Percentiles rank a stretch among this genome's conserved stretches.
These are phyloP conservation scores for Diplogasteroides magnus DNA, from an alignment of 1,140 invertebrate species.

Conservation along the genomic window DNA sequence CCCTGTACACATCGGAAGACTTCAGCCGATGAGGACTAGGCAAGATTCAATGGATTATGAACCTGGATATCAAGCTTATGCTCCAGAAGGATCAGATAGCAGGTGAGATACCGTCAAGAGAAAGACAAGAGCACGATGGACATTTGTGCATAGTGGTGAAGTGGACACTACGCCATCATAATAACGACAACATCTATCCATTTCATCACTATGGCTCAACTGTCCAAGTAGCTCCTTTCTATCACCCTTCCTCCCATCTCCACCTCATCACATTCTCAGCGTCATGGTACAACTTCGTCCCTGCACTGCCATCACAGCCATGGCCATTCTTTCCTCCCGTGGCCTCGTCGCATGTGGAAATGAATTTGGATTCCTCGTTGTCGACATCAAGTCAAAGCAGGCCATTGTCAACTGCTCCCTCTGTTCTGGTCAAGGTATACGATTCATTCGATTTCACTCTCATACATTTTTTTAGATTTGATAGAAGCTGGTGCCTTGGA, in stretches of 20 bases:
- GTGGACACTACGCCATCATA: too few species aligned
- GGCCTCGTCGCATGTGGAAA: slow-evolving; percentile 1
- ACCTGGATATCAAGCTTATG: slow-evolving; percentile 4
- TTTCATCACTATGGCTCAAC: too few species aligned
- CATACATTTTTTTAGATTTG: slow-evolving; percentile 7
- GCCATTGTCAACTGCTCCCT: background rate
- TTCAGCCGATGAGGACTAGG: background rate
- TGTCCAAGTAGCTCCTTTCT: background rate
- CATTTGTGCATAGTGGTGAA: too few species aligned
- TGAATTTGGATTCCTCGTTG: slow-evolving; percentile 11
- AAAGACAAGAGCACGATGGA: too few species aligned
- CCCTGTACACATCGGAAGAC: background rate
- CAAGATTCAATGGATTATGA: background rate
- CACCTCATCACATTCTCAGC: background rate
- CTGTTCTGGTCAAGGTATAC: slow-evolving; percentile 3
- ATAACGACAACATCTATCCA: too few species aligned
- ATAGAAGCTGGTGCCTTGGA: slow-evolving; percentile 7
- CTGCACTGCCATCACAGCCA: background rate
- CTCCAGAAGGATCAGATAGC: background rate
- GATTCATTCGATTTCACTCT: background rate
- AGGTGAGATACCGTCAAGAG: background rate
- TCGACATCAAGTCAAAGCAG: background rate
- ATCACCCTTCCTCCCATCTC: background rate
- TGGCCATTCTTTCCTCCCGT: slow-evolving; percentile 9
- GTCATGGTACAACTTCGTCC: slow-evolving; percentile 4